These are phyloP conservation scores for Serrognathus titanus DNA, from an alignment of 2,888 invertebrate genomes.

Conservation along the genomic window DNA sequence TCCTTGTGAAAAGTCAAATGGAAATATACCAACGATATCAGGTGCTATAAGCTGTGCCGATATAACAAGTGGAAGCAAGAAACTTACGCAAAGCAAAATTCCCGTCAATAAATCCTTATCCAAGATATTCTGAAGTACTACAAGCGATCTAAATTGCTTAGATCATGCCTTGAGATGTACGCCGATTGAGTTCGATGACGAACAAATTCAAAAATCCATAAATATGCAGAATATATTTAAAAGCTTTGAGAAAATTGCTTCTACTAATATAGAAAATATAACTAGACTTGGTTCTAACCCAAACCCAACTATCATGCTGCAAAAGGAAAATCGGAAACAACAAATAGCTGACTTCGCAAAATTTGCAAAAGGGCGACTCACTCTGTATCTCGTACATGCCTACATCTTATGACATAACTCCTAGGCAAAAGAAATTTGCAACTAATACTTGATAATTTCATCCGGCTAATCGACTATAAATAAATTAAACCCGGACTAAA, in stretches of 20 bases:
- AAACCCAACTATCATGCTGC: too few species aligned
- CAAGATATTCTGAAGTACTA: conserved; percentile 46
- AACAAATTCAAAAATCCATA: conserved; percentile 12
- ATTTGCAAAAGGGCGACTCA: background rate
- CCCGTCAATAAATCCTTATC: conserved; percentile 40
- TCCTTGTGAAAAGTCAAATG: background rate
- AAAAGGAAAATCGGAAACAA: background rate
- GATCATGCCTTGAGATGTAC: conserved; percentile 28
- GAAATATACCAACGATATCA: conserved; percentile 23
- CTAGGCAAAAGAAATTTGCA: too few species aligned
- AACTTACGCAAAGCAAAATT: conserved; percentile 34
- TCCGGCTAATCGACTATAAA: too few species aligned
- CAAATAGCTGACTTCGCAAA: background rate
- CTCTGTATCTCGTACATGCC: too few species aligned
- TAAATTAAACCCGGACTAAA: too few species aligned
- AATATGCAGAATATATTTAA: conserved; percentile 24
- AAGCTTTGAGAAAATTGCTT: background rate
- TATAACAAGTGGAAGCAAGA: conserved; percentile 26
- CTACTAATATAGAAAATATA: too few species aligned
- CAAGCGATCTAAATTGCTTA: conserved; percentile 41
- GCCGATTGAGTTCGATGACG: conserved; percentile 2
- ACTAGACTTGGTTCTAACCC: too few species aligned
- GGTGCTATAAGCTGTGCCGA: conserved; percentile 39
- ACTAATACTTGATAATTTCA: too few species aligned
- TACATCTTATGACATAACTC: too few species aligned